Percentiles rank a stretch among this genome's conserved stretches.
Conservation (phyloP, 2,888 invertebrate species). For the Dicyrtoma fusca region DNA sequence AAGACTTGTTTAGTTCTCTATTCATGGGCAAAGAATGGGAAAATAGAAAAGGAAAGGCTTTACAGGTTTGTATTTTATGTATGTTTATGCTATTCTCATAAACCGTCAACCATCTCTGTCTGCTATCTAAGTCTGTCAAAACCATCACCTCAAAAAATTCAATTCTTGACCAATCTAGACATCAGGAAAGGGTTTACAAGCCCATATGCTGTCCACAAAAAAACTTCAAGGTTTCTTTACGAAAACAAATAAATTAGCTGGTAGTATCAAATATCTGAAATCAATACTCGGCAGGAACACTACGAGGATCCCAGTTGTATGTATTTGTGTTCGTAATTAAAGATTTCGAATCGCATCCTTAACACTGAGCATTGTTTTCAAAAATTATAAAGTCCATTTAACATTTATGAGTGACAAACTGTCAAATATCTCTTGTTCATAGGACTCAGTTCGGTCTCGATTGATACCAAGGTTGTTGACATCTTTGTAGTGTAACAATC, state of each 20-base stretch:
- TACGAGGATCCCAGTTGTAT: too few relatives aligned
- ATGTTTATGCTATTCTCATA: conserved; percentile 32
- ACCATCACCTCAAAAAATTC: conserved; percentile 19
- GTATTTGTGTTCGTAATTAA: too few relatives aligned
- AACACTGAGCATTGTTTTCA: too few relatives aligned
- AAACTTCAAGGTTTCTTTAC: too few relatives aligned
- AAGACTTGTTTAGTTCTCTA: conserved; percentile 56
- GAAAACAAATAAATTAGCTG: too few relatives aligned
- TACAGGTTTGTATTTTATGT: conserved; percentile 25
- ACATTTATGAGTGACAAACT: conserved; percentile 5
- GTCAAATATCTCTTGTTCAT: neutral
- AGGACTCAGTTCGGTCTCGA: too few relatives aligned
- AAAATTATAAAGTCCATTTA: too few relatives aligned
- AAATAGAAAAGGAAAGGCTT: conserved; percentile 36
- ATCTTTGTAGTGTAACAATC: neutral
- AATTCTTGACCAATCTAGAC: conserved; percentile 11
- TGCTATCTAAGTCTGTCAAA: conserved; percentile 17
- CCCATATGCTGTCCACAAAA: too few relatives aligned
- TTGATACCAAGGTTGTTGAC: too few relatives aligned
- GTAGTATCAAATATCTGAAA: too few relatives aligned
- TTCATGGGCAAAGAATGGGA: conserved; percentile 45
- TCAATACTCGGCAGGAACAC: too few relatives aligned
- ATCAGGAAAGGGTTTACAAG: neutral
- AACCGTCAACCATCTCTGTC: conserved; percentile 21
- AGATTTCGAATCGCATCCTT: too few relatives aligned